Base-by-base conservation (phyloP, 1,140 invertebrate species). In the Archivesica marissinica region DNA sequence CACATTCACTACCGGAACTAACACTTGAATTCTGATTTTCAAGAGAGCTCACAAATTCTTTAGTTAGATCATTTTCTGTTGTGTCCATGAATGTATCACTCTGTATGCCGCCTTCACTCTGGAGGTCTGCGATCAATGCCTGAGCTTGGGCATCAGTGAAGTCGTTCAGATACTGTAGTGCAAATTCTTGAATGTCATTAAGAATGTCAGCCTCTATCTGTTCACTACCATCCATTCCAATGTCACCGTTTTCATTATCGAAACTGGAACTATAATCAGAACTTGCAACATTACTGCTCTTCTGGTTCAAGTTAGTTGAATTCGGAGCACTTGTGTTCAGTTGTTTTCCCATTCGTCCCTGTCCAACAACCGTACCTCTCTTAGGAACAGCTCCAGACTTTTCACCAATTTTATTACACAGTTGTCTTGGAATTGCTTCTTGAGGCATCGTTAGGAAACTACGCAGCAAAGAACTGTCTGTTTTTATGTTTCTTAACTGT, bases 91-190 rank as follows among this genome's bases (percentile, higher is more conserved):
- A 68, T 20, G 79, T 41, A 52, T 52, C 50, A 33, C 20, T 30
- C n/a, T 64, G 59, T 17, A 64, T 35, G 56, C n/a, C 66, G n/a
- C 28, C 56, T 17, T 47, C 64, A 38, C 30, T 54, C 35, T 79
- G 77, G n/a, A 79, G 28, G 25, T 79, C 56, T 28, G 61, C 64
- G 23, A 81, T 81, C 28, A 81, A 11, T 44, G 79, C 79, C 33
- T 81, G 64, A 13, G 79, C 79, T 17, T 81, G 64, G 7, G 66
- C 64, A 68, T 81, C 66, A 3, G 59, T 72, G 33, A 81, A 28
- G 44, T 54, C 64, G 28, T 81, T 61, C 28, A 81, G 52, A 56
- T 81, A 70, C 66, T 81, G 79, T 30, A 81, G 61, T 15, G 79
- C 79, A 72, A 68, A 81, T 20, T 81, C 79, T 1, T 39, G 59